Evolutionary conservation across 2,888 invertebrate genomes (phyloP).

Genomic region (Syrphus vitripennis): DNA sequence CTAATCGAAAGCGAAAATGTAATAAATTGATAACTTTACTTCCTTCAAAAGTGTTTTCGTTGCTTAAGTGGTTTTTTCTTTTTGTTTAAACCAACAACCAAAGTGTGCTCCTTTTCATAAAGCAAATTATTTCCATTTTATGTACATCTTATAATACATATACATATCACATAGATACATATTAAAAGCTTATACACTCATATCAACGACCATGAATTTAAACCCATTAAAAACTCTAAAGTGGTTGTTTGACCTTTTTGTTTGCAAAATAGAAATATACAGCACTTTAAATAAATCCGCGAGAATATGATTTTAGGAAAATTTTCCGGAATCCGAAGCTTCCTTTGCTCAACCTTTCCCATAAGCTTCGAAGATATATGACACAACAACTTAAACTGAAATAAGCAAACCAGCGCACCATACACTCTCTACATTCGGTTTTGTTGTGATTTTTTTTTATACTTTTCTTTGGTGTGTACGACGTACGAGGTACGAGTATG

Average conservation of each 20-base stretch:
- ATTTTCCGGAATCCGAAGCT: conserved; percentile 19
- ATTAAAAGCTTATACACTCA: not conserved
- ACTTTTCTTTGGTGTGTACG: conserved; percentile 14
- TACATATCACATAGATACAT: not conserved
- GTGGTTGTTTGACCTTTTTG: conserved; percentile 63
- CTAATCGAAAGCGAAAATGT: not conserved
- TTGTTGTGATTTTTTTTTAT: conserved; percentile 63
- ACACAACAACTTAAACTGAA: conserved; percentile 62
- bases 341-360: conserved; percentile 44
- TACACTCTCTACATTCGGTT: conserved; percentile 4
- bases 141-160: not conserved
- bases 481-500: no score
- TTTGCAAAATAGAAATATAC: conserved; percentile 30
- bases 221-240: conserved; percentile 53
- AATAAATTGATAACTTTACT: not conserved
- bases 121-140: not conserved
- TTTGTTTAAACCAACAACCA: not conserved
- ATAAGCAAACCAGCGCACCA: conserved; percentile 56
- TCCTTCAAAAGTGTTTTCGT: not conserved
- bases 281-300: conserved; percentile 48
- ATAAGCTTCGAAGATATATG: conserved; percentile 59
- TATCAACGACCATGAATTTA: conserved; percentile 43
- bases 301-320: conserved; percentile 49
- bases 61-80: not conserved
- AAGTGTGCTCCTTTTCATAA: not conserved